Evolutionary conservation across 2,113 vertebrate species (phyloP).

Genomic region (Gallinago jamesoni): DNA sequence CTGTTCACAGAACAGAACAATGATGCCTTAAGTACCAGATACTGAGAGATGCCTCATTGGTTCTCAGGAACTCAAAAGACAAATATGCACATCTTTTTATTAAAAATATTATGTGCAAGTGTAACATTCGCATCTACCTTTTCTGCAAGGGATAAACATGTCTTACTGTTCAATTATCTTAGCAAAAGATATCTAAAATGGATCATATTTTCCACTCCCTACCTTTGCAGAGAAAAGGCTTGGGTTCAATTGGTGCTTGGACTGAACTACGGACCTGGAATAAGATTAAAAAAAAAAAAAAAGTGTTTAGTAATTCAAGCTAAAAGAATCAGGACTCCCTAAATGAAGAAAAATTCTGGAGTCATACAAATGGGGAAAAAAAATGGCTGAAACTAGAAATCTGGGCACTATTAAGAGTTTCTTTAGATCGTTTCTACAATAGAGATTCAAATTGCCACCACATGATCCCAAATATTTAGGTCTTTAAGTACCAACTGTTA

Average conservation of each 20-base stretch:
- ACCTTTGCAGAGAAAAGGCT: not conserved
- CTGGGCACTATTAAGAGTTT: not conserved
- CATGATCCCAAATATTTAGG: slow-evolving; percentile 52
- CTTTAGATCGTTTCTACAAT: not conserved
- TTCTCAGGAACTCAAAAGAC: not conserved
- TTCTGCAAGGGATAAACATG: not conserved
- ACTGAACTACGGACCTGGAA: not conserved
- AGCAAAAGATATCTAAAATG: not conserved
- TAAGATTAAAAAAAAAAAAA: not conserved
- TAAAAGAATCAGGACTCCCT: not conserved
- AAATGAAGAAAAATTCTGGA: not conserved
- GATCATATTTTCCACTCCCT: not conserved
- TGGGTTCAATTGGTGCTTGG: not conserved
- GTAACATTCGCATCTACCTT: not conserved
- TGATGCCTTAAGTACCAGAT: not conserved
- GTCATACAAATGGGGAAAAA: not conserved
- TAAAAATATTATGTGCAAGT: not conserved
- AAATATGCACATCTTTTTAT: not conserved
- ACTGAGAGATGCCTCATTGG: not conserved
- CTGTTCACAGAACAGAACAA: not conserved
- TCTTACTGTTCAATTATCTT: not conserved
- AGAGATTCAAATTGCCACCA: slow-evolving; percentile 26
- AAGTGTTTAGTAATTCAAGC: not conserved
- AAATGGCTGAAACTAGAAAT: not conserved
- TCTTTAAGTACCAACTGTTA: slow-evolving; percentile 53